phyloP scores from a whole-genome alignment of 2,888 invertebrate genomes.

The Papilio elwesi region DNA sequence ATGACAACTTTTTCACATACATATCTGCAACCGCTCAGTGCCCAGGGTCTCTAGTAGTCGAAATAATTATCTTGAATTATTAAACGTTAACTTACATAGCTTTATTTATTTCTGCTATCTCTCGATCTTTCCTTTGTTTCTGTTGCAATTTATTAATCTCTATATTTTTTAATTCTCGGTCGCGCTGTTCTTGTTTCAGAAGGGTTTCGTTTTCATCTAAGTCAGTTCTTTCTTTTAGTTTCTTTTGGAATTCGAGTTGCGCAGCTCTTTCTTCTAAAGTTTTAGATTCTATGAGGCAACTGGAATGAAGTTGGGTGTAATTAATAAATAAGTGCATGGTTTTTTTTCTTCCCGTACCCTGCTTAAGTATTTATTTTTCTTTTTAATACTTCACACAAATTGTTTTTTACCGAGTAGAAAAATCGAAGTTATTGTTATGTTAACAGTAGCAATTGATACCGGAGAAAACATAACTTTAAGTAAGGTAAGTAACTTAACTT shows the following conservation, averaged over 20 bases:
- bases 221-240: constrained; percentile 50
- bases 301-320: constrained; percentile 40
- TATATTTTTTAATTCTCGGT: constrained; percentile 44
- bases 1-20: no score
- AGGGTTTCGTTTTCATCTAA: constrained; percentile 44
- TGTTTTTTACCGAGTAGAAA: no score
- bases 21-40: no score
- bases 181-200: constrained; percentile 41
- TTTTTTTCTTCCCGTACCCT: not conserved
- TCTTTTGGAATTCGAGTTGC: constrained; percentile 59
- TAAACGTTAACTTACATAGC: constrained; percentile 53
- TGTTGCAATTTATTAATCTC: constrained; percentile 49
- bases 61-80: no score
- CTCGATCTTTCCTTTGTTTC: constrained; percentile 46
- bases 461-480: no score
- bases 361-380: no score
- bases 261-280: constrained; percentile 60
- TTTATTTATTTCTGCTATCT: constrained; percentile 56
- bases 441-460: no score
- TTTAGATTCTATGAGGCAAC: constrained; percentile 64
- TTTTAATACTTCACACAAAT: no score
- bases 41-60: no score
- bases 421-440: no score
- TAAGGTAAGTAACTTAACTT: no score
- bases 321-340: not conserved